A percentile compares a stretch with the other conserved stretches of the same genome.
These are phyloP conservation scores for Aselliscus stoliczkanus DNA, from an alignment of 2,797 vertebrate species.

Conservation along the genomic window DNA sequence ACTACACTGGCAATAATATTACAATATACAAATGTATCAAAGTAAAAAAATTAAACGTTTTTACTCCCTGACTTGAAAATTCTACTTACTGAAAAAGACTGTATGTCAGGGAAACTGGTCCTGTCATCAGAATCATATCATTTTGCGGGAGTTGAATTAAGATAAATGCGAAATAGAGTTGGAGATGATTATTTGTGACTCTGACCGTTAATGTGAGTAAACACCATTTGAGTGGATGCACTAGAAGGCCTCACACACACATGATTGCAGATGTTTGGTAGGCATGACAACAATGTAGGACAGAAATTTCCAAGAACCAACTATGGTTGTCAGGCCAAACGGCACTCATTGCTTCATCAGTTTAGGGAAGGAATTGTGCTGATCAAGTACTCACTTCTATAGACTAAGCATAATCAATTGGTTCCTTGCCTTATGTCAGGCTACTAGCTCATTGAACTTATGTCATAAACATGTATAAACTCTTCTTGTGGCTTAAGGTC, in stretches of 20 bases:
- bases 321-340: not conserved
- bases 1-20: not conserved
- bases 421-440: fast-evolving
- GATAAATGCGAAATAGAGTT: not conserved
- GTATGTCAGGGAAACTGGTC: not conserved
- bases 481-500: not conserved
- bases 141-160: not conserved
- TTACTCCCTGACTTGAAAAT: not conserved
- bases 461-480: not conserved
- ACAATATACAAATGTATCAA: not conserved
- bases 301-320: not conserved
- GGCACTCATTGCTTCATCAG: not conserved
- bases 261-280: not conserved
- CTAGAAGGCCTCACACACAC: not conserved
- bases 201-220: not conserved
- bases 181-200: not conserved
- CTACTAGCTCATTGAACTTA: not conserved
- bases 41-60: not conserved
- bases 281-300: not conserved
- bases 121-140: not conserved
- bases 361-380: not conserved
- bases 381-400: not conserved
- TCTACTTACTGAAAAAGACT: not conserved
- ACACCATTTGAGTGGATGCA: not conserved
- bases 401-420: not conserved